Base-by-base conservation (phyloP, 2,113 vertebrate genomes). In the Sminthopsis crassicaudata region DNA sequence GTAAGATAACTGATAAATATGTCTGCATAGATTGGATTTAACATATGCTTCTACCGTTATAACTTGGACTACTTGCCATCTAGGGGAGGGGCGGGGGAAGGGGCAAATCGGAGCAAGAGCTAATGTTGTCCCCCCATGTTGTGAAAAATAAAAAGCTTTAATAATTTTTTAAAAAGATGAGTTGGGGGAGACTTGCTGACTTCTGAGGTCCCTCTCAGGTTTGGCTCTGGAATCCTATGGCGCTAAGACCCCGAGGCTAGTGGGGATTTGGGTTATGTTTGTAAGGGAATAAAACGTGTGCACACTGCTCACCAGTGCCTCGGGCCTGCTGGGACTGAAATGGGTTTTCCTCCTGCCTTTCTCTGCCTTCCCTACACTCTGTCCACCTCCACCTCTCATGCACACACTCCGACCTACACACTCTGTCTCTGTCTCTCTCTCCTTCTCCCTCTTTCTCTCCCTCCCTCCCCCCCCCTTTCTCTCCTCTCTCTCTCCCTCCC, bases 311-410 rank as follows among this genome's bases (percentile, higher is more conserved):
- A 3, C 57, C 12, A n/a, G 8, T 94, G 95, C 94, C 90, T 96
- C 53, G n/a, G 95, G 96, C 97, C 96, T 54, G 54, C 91, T 94
- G 97, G 52, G 52, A 89, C 97, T 96, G 94, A 96, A 96, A 50
- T 76, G 53, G 3, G 96, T 92, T 95, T 46, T n/a, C 93, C 48
- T 95, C 94, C 89, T 60, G 93, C 95, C 96, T 97, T 36, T 90
- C 90, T 60, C 94, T 52, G 48, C 96, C 91, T 95, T 55, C 19
- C 60, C 14, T 67, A 67, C n/a, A 67, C 36, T 67, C 36, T n/a
- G 3, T 19, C 36, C 19, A 14, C 93, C 36, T 94, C 60, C 94
- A 91, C 60, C 93, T 53, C 57, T 89, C 91, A 24, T 23, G 19
- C 53, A 91, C 94, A 93, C 46, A 92, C 92, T 94, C 96, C 97